phyloP scores from a whole-genome alignment of 2,797 vertebrate species.

The Acipenser ruthenus region DNA sequence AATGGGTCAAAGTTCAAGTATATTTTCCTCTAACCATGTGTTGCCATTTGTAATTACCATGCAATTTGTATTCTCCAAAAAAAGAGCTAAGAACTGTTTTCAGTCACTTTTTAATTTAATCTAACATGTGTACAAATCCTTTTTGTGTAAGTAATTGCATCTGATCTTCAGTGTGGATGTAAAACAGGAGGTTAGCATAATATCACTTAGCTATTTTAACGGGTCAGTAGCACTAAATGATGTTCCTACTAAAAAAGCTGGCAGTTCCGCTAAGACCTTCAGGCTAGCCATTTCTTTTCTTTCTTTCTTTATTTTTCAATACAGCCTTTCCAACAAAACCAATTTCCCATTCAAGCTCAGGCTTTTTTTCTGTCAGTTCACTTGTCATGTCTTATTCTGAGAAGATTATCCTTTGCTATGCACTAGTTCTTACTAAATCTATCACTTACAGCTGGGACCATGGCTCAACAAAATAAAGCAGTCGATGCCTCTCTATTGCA shows the following conservation, averaged over 20 bases:
- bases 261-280: constrained; percentile 56
- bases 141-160: constrained; percentile 60
- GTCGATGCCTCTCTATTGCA: no score
- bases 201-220: constrained; percentile 69
- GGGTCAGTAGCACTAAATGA: constrained; percentile 63
- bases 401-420: constrained; percentile 46
- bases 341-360: constrained; percentile 60
- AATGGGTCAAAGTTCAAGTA: no score
- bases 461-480: constrained; percentile 52
- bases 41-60: no score
- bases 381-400: constrained; percentile 57
- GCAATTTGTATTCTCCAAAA: constrained; percentile 8
- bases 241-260: constrained; percentile 61
- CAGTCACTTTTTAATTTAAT: constrained; percentile 55
- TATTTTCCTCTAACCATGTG: no score
- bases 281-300: constrained; percentile 48
- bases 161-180: constrained; percentile 58
- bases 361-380: constrained; percentile 57
- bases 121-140: constrained; percentile 44
- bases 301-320: constrained; percentile 27
- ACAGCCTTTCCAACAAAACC: constrained; percentile 63
- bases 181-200: constrained; percentile 72
- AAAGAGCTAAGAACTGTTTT: constrained; percentile 41
- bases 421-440: constrained; percentile 52
- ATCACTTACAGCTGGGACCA: constrained; percentile 64